Evolutionary conservation across 2,797 vertebrate genomes (phyloP).

Genomic region (Cyclura pinguis): DNA sequence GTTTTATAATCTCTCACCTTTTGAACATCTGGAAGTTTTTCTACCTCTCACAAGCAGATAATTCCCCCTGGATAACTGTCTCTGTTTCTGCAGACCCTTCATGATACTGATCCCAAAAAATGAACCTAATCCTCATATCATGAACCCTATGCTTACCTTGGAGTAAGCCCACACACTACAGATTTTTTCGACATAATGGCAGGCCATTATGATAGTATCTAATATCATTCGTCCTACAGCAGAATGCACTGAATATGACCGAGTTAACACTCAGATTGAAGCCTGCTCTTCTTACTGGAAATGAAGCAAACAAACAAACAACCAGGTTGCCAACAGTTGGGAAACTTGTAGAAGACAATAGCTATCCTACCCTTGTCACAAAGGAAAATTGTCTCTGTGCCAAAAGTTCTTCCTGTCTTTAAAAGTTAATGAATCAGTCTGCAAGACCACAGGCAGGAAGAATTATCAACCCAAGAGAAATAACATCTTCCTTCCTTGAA

Average conservation of each 20-base stretch:
- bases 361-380: not conserved
- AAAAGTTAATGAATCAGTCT: not conserved
- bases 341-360: not conserved
- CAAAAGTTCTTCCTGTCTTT: not conserved
- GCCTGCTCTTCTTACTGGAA: not conserved
- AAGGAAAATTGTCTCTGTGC: not conserved
- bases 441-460: not conserved
- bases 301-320: not conserved
- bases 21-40: too few species aligned
- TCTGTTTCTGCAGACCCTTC: too few species aligned
- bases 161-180: too few species aligned
- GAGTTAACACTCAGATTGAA: not conserved
- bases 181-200: too few species aligned
- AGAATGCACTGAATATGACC: conserved; percentile 16
- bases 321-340: not conserved
- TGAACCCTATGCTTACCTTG: too few species aligned
- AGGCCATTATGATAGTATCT: not conserved
- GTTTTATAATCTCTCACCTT: too few species aligned
- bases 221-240: conserved; percentile 46
- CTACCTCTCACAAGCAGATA: too few species aligned
- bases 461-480: not conserved
- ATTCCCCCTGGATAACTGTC: too few species aligned
- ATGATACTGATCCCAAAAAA: too few species aligned
- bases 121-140: too few species aligned
- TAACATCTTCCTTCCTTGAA: not conserved